Evolutionary conservation across 2,113 vertebrate genomes (phyloP), one percentile per base, ranked within the genome.

Genomic region (Catharus bicknelli): DNA sequence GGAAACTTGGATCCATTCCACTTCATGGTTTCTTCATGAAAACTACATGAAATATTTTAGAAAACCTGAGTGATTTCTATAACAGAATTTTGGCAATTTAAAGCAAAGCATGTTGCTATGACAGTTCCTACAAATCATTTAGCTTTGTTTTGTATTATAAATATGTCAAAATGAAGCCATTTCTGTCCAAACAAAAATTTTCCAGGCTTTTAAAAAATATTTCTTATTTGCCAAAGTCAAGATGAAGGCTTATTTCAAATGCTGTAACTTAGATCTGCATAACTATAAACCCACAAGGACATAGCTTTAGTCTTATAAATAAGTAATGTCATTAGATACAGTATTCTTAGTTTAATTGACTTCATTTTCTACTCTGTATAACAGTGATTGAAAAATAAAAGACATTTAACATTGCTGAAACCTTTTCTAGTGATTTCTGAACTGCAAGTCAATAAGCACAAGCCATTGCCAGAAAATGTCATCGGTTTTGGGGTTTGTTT

Each of bases 351-450:
- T 68, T 85, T 80, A 93, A 92, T 67, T 85, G 67, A 55, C 54
- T 90, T 47, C 61, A 20, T 82, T 91, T 94, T 40, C 72, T 88
- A 27, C 42, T 77, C 43, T 88, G 79, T 93, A 9, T 73, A 80
- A 42, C 30, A 68, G 20, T 54, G 70, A 43, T 34, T 85, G 54
- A 73, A 85, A 93, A 95, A 96, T 95, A 95, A 95, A 95, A 34
- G 32, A 42, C 32, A 50, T 43, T 94, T 74, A 29, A 57, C 66
- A 16, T 90, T 10, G 22, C 29, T 59, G 74, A 85, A 93, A 66
- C 29, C 2, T 18, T 85, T 94, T 57, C 20, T 64, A 21, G 63
- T 80, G 74, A 50, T 87, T 87, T 93, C 67, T 90, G 58, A 79
- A 70, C 53, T 67, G 30, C 45, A 82, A 90, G 23, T 76, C 62